Base-by-base conservation (phyloP, 2,113 vertebrate species). In the Acanthisitta chloris region DNA sequence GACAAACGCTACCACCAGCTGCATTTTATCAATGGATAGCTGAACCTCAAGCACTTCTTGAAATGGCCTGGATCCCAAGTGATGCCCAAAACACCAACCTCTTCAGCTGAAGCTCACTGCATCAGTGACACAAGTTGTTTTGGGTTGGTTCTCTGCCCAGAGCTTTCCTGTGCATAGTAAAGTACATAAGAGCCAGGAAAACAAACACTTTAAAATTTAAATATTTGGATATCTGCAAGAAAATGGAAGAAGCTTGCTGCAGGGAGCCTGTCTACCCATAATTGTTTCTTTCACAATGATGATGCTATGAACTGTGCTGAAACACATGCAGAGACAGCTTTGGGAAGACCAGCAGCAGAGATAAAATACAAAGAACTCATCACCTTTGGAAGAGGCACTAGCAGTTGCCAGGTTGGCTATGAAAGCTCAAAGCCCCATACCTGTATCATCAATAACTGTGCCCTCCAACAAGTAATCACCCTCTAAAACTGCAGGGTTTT, bases 101-200 rank as follows among this genome's bases (percentile, higher is more conserved):
- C 59, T 40, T 20, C 51, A 10, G n/a, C 26, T 42, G 29, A 12
- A 33, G 40, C 12, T 42, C 3, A 0, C 43, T 2, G 0, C 16
- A n/a, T 14, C 26, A 45, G n/a, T 14, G 43, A 67, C 38, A 58
- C 42, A 29, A 29, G 25, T 21, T 24, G 49, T 20, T 45, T 3
- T 2, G 38, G 29, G 38, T 7, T 72, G 28, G 17, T 87, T 79
- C 57, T 59, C 38, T 69, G 73, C 48, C 40, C 73, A 79, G 42
- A 66, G 55, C n/a, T 40, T 18, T 26, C 9, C 38, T 4, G 2
- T 31, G 54, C 21, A 71, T 4, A 21, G 49, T 7, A 17, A 52
- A 76, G 54, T 9, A 52, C 1, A 0, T 13, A 33, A 77, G 8
- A 54, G 28, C 2, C 38, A 74, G 26, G 14, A 21, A 36, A 67